Conservation (phyloP, 2,113 vertebrate species). For the Chaenocephalus aceratus region DNA sequence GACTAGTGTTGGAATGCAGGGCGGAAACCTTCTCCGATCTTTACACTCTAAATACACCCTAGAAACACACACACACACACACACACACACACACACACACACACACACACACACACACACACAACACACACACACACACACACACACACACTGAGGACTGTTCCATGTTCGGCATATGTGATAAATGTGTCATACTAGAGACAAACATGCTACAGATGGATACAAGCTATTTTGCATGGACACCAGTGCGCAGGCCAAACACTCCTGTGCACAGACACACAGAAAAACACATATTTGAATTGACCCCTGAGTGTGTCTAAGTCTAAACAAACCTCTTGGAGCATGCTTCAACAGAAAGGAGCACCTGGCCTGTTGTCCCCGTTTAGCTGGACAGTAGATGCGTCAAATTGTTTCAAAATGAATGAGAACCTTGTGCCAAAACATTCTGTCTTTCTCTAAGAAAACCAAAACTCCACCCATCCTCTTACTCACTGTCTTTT, state of each 20-base stretch:
- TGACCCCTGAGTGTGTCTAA: conserved; percentile 7
- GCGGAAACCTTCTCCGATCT: conserved; percentile 15
- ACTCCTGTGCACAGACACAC: background rate
- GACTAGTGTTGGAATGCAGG: conserved; percentile 57
- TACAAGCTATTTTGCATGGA: conserved; percentile 2
- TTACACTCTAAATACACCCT: conserved; percentile 27
- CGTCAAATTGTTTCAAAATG: background rate
- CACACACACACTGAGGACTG: conserved; percentile 44
- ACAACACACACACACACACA: background rate
- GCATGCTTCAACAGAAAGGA: background rate
- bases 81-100: conserved; percentile 37
- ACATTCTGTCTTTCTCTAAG: background rate
- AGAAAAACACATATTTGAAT: background rate
- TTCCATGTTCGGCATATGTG: conserved; percentile 52
- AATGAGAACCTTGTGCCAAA: conserved; percentile 6
- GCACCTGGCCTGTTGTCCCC: conserved; percentile 6
- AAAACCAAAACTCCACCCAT: conserved; percentile 1
- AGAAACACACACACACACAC: conserved; percentile 39
- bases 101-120: background rate
- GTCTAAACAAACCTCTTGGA: background rate
- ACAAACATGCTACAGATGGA: conserved; percentile 20
- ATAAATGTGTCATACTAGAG: conserved; percentile 39
- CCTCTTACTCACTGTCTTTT: conserved; percentile 16
- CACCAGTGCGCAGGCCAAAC: background rate
- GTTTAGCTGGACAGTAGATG: background rate